These are phyloP conservation scores for Tragulus kanchil DNA, from an alignment of 2,113 vertebrate genomes.

Conservation along the genomic window DNA sequence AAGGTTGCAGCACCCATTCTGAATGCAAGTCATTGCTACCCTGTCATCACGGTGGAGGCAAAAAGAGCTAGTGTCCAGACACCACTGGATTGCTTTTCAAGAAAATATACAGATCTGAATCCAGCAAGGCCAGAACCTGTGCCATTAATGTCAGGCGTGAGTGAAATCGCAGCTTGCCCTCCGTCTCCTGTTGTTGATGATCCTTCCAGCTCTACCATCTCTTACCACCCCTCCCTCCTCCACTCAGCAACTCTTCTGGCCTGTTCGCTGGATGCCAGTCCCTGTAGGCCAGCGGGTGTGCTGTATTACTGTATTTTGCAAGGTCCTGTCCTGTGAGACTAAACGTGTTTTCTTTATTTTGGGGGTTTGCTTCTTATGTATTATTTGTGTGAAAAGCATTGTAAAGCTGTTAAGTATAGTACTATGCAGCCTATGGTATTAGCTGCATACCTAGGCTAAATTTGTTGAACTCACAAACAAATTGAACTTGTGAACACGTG, in stretches of 20 bases:
- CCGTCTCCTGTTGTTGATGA: background rate
- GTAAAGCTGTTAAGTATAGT: background rate
- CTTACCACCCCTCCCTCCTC: background rate
- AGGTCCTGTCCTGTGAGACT: background rate
- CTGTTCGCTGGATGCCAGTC: background rate
- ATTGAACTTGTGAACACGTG: background rate
- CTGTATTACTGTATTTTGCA: background rate
- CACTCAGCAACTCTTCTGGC: background rate
- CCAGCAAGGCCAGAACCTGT: background rate
- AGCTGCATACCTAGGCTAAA: background rate
- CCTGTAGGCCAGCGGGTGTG: background rate
- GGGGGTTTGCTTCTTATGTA: background rate
- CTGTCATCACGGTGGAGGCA: background rate
- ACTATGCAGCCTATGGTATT: background rate
- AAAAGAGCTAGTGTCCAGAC: background rate
- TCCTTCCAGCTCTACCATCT: background rate
- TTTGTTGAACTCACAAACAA: background rate
- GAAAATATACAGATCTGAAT: background rate
- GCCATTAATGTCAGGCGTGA: background rate
- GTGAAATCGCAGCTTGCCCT: background rate
- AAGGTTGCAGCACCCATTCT: background rate
- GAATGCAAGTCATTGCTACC: background rate
- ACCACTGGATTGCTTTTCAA: background rate
- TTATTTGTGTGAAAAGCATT: background rate
- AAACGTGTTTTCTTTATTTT: background rate